phyloP scores from a whole-genome alignment of 2,888 invertebrate species.

The Craniophora ligustri region DNA sequence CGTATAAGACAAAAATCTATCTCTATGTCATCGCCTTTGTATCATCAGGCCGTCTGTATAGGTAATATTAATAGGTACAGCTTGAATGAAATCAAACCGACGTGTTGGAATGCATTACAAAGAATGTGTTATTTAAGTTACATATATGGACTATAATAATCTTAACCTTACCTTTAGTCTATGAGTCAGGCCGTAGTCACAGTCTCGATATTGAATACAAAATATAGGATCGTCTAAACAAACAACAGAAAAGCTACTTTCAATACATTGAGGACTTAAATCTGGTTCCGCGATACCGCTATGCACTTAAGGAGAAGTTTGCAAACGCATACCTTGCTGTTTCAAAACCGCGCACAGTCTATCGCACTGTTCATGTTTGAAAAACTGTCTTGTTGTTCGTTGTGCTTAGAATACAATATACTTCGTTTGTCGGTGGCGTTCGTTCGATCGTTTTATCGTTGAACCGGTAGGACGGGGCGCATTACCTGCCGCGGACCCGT shows the following conservation, averaged over 20 bases:
- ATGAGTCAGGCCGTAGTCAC: constrained; percentile 52
- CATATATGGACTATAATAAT: neutral
- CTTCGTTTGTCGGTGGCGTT: constrained; percentile 74
- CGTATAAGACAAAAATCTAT: constrained; percentile 4
- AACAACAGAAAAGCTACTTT: constrained; percentile 68
- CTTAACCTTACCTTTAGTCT: constrained; percentile 57
- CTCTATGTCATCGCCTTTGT: neutral
- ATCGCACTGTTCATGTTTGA: constrained; percentile 53
- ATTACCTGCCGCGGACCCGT: constrained; percentile 77
- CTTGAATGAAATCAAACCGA: constrained; percentile 18
- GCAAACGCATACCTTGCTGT: constrained; percentile 57
- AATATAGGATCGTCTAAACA: constrained; percentile 53
- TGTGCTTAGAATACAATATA: constrained; percentile 60
- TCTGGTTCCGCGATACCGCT: constrained; percentile 80
- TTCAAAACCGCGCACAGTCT: constrained; percentile 55
- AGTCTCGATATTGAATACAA: constrained; percentile 48
- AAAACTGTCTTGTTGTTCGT: constrained; percentile 50
- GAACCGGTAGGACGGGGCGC: constrained; percentile 76
- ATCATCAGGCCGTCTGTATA: neutral
- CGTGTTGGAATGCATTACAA: constrained; percentile 25
- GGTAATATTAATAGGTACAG: constrained; percentile 8
- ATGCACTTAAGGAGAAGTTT: constrained; percentile 67
- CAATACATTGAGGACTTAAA: constrained; percentile 69
- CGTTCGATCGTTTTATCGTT: constrained; percentile 86
- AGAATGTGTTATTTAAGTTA: constrained; percentile 1